Conservation (phyloP, 2,888 invertebrate genomes). For the Melipona bicolor region DNA sequence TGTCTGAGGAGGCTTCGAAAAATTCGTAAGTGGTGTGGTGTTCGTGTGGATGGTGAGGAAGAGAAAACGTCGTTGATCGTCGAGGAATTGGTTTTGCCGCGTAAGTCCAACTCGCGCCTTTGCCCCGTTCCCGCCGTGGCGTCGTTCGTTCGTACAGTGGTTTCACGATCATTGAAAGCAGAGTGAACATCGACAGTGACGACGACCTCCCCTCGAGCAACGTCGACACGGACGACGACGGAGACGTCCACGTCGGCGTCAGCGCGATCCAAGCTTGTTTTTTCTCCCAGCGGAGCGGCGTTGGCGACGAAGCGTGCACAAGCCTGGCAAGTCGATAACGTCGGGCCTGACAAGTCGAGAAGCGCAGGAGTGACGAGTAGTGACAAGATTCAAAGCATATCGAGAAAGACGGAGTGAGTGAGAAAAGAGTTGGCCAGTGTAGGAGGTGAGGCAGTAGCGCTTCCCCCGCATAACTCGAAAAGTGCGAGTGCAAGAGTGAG, state of each 20-base stretch:
- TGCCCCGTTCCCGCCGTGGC: constrained; percentile 42
- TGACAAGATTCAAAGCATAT: constrained; percentile 51
- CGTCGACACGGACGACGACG: constrained; percentile 59
- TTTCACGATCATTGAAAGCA: constrained; percentile 41
- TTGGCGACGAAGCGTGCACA: constrained; percentile 64
- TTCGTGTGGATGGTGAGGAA: constrained; percentile 81
- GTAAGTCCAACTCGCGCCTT: constrained; percentile 45
- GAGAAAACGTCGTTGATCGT: constrained; percentile 69
- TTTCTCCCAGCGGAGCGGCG: constrained; percentile 29
- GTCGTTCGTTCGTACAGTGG: constrained; percentile 46
- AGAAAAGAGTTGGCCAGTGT: constrained; percentile 46
- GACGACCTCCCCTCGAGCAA: constrained; percentile 57
- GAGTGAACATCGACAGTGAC: constrained; percentile 54
- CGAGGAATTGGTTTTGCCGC: constrained; percentile 48
- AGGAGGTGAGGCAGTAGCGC: constrained; percentile 55
- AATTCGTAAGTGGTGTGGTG: constrained; percentile 86
- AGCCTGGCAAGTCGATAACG: constrained; percentile 57
- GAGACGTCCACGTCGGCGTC: constrained; percentile 61
- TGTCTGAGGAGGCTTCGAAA: constrained; percentile 88
- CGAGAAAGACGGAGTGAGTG: constrained; percentile 44
- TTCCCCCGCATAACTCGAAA: constrained; percentile 52
- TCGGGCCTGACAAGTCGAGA: constrained; percentile 58
- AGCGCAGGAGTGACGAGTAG: constrained; percentile 54
- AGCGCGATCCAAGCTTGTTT: constrained; percentile 28
- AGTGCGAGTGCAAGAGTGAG: constrained; percentile 41